Base-by-base conservation (phyloP, 2,797 vertebrate species). In the Cuculus canorus region DNA sequence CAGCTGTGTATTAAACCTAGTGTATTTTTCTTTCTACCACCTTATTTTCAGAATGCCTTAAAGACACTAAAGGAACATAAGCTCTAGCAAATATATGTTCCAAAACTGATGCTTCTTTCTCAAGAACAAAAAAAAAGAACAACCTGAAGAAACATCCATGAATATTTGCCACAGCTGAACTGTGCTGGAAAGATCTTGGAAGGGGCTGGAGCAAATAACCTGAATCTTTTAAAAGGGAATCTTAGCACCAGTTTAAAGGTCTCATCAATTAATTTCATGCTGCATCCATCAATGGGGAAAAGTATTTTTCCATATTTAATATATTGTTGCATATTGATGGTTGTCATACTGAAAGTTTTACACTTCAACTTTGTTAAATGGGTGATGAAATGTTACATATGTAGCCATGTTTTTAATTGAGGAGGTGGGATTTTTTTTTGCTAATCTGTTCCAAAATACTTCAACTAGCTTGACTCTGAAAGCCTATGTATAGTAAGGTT, bases 61-160 rank as follows among this genome's bases (percentile, higher is more conserved):
- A 86, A 78, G 30, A 95, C 22, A 75, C 81, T 92, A 95, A 96
- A 88, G 69, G 37, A 93, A 28, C 10, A 43, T 75, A 37, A 79
- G 50, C 59, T 90, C 10, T 48, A 90, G 61, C 48, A 86, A 96
- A 79, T 78, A 52, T 7, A 41, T 79, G 63, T 33, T 86, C 17
- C 59, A 76, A 82, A 85, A 43, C 15, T 35, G n/a, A 32, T 28
- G 2, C 19, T 60, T 41, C 7, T 57, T 86, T 71, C 22, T 85
- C 39, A n/a, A 5, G 75, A 76, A 8, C 2, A 43, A 68, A 17
- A 45, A 41, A 1, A 13, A 7, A 80, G 35, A 50, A 8, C 2
- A 83, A 57, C 24, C 19, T 45, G 13, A 68, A 81, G 27, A 80
- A 56, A 33, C 48, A 52, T 23, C 22, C 27, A 15, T 35, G 16